Evolutionary conservation across 1,140 invertebrate genomes (phyloP), one percentile per base, ranked within the genome.

Genomic region (Calliopsis andreniformis): DNA sequence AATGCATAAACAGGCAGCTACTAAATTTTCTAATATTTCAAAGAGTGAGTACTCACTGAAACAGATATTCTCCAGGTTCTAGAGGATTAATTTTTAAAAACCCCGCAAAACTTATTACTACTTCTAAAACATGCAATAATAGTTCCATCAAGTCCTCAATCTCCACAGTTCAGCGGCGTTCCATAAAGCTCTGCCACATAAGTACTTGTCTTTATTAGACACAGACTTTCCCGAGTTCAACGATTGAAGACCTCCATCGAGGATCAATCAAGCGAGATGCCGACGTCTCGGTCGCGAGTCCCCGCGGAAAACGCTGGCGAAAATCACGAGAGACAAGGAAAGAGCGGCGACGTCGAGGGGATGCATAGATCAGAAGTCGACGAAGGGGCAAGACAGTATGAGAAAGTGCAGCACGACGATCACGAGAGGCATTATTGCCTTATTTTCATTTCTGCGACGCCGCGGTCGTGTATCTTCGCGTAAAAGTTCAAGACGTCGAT

Each of bases 401-500:
- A 69, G 73, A 76, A 69, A 76, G 73, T 51, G 66, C 73, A 59
- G 53, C 63, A 59, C 64, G 71, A 78, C 59, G 70, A 56, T 64
- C 61, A 80, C 59, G 75, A 70, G 30, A 42, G 49, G 59, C 71
- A 49, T 78, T 30, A 66, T 59, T 43, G 69, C 30, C 76, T 73
- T 72, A 72, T 83, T 83, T 82, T 79, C 69, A 69, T 82, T 83
- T 68, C 49, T 47, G 71, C 55, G 66, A 68, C 67, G 30, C 55
- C 64, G n/a, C 32, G 71, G 72, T 43, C 70, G 76, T 76, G 66
- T 68, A 63, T 76, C 67, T 67, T 79, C 55, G 64, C 51, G 80
- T 77, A 72, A 84, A 84, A 84, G 82, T 84, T 83, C 82, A 84
- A 84, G 82, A 84, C 64, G 72, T 69, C 78, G 78, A 84, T 84